phyloP scores from a whole-genome alignment of 2,797 vertebrate genomes.

The Rhabdomys pumilio region DNA sequence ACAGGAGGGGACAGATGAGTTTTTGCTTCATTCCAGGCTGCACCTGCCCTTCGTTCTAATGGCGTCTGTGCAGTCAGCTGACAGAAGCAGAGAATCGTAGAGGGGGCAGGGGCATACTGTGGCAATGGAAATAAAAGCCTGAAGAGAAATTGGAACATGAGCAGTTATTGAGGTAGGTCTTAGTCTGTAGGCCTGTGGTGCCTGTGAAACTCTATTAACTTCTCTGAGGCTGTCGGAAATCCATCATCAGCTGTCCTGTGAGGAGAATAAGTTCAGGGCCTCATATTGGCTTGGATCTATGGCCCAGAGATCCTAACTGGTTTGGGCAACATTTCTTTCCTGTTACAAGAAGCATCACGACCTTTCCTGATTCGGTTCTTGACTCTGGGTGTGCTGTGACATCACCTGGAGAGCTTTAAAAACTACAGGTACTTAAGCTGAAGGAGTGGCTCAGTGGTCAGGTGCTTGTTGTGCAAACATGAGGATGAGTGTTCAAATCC shows the following conservation, averaged over 20 bases:
- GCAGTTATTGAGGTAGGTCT: slow-evolving; percentile 52
- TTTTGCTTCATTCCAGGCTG: slow-evolving; percentile 84
- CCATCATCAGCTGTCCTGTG: slow-evolving; percentile 71
- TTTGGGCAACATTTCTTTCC: slow-evolving; percentile 70
- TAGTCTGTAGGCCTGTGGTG: slow-evolving; percentile 45
- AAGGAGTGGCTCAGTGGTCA: background rate
- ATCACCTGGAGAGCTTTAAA: slow-evolving; percentile 32
- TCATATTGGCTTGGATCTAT: slow-evolving; percentile 51
- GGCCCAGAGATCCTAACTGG: slow-evolving; percentile 46
- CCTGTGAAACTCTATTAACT: slow-evolving; percentile 73
- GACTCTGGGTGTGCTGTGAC: background rate
- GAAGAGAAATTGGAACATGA: slow-evolving; percentile 71
- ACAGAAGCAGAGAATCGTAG: slow-evolving; percentile 80
- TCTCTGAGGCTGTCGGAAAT: slow-evolving; percentile 58
- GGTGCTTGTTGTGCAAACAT: background rate
- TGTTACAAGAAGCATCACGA: background rate
- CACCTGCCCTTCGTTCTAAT: slow-evolving; percentile 90
- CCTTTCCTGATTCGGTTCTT: background rate
- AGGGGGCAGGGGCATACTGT: slow-evolving; percentile 30
- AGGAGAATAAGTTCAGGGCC: slow-evolving; percentile 76
- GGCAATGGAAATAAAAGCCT: slow-evolving; percentile 27
- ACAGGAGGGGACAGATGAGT: slow-evolving; percentile 85
- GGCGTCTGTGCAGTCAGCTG: slow-evolving; percentile 85
- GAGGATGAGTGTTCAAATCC: background rate
- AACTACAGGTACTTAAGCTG: background rate